Percentiles rank a stretch among this genome's conserved stretches.
Conservation (phyloP, 2,113 vertebrate genomes). For the Aix galericulata region DNA sequence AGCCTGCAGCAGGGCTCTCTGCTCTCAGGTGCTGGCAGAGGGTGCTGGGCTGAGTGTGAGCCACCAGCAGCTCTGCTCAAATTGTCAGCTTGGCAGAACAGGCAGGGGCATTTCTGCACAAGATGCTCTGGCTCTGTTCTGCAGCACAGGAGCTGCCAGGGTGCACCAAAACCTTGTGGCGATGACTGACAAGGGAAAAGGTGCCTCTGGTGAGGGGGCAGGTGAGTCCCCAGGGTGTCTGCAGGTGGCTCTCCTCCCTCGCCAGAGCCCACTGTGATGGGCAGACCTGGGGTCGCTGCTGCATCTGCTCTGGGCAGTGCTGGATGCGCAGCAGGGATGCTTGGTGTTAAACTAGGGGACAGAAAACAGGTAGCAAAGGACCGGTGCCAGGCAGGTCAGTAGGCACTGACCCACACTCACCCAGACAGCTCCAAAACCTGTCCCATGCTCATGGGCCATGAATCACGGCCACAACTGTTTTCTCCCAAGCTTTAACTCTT, state of each 20-base stretch:
- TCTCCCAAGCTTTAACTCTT: fast-evolving
- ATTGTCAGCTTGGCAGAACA: neutral
- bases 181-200: neutral
- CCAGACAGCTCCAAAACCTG: neutral
- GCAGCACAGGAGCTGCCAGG: neutral
- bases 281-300: neutral
- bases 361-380: neutral
- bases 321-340: neutral
- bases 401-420: neutral
- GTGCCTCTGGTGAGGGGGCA: neutral
- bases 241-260: neutral
- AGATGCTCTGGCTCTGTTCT: slow-evolving; percentile 8
- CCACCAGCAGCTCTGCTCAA: neutral
- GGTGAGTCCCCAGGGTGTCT: neutral
- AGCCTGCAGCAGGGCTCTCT: neutral
- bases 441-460: neutral
- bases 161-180: neutral
- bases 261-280: fast-evolving
- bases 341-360: neutral
- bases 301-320: fast-evolving
- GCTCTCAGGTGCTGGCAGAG: neutral
- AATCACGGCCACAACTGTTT: neutral
- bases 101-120: neutral
- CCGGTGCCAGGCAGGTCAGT: neutral
- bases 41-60: neutral